A percentile compares a stretch with the other conserved stretches of the same genome.
Conservation (phyloP, 2,888 invertebrate genomes). For the Rotaria sp. region DNA sequence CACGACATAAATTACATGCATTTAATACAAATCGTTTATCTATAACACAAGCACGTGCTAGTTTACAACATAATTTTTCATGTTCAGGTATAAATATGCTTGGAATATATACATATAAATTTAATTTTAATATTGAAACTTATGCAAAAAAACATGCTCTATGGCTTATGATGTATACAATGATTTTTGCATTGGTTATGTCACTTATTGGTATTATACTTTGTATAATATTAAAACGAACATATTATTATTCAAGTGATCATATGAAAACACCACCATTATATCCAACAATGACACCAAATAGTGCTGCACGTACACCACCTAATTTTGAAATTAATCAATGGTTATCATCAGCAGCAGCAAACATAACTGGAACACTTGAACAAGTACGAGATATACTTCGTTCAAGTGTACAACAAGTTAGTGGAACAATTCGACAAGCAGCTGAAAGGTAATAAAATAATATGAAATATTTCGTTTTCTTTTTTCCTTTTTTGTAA, state of each 20-base stretch:
- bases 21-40: neutral
- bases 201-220: neutral
- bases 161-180: neutral
- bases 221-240: neutral
- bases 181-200: neutral
- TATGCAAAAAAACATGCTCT: neutral
- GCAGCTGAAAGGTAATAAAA: neutral
- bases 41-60: neutral
- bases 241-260: neutral
- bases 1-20: neutral
- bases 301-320: conserved; percentile 20
- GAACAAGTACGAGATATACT: conserved; percentile 25
- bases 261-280: neutral
- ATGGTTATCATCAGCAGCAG: neutral
- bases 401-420: conserved; percentile 12
- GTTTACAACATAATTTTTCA: neutral
- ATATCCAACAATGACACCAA: neutral
- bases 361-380: conserved; percentile 4
- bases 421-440: conserved; percentile 10
- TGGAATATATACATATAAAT: neutral
- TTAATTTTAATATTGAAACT: neutral
- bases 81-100: conserved; percentile 22
- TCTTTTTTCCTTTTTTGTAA: too few relatives aligned
- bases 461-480: neutral
- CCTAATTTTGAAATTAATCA: neutral